Percentiles rank a stretch among this genome's conserved stretches.
Conservation (phyloP, 1,140 invertebrate genomes). For the Drosophila lacertosa region DNA sequence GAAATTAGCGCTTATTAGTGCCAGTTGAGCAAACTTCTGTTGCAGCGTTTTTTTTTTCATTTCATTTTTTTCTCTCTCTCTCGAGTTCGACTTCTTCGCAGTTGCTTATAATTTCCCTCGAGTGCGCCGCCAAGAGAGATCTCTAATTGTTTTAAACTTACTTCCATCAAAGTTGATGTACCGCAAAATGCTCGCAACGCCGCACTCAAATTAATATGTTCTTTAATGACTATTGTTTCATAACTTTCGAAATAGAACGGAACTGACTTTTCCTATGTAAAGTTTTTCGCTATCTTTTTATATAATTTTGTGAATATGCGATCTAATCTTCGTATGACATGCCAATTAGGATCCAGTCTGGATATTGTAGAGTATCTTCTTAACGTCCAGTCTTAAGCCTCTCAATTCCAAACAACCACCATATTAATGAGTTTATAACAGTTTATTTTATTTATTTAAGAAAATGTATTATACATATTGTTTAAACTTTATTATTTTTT, state of each 20-base stretch:
- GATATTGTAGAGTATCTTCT: no score
- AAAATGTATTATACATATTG: no score
- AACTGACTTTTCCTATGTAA: constrained; percentile 1
- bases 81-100: constrained; percentile 42
- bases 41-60: constrained; percentile 44
- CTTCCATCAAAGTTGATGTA: constrained; percentile 53
- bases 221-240: constrained; percentile 52
- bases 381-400: no score
- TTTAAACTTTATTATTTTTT: no score
- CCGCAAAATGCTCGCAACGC: constrained; percentile 44
- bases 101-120: constrained; percentile 65
- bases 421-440: no score
- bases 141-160: constrained; percentile 76
- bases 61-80: no score
- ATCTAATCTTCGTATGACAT: no score
- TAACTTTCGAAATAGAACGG: no score
- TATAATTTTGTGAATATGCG: no score
- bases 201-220: constrained; percentile 56
- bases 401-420: no score
- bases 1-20: constrained; percentile 82
- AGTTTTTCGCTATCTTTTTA: not conserved
- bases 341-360: no score
- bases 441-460: no score
- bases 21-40: constrained; percentile 73
- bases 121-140: constrained; percentile 47